Evolutionary conservation across 2,113 vertebrate species (phyloP).

Genomic region (Actinemys pallida): DNA sequence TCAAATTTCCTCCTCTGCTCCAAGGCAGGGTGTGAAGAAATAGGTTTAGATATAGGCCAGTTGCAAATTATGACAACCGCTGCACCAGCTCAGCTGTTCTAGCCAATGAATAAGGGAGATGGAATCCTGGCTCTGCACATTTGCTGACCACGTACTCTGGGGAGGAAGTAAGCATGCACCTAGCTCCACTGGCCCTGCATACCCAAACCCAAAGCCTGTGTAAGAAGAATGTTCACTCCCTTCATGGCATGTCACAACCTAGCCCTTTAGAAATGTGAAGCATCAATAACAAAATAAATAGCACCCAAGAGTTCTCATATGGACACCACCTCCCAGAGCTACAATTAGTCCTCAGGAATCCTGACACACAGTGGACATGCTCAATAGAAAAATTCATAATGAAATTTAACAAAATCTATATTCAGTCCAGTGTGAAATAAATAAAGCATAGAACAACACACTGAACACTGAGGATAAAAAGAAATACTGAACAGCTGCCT

Average conservation of each 20-base stretch:
- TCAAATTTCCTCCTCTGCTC: neutral
- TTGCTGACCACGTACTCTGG: neutral
- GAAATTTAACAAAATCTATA: neutral
- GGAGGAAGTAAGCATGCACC: neutral
- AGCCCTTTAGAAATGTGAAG: neutral
- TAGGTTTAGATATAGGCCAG: neutral
- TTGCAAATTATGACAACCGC: neutral
- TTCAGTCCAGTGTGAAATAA: neutral
- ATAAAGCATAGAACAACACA: neutral
- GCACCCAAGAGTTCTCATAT: neutral
- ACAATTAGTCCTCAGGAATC: neutral
- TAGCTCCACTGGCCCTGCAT: neutral
- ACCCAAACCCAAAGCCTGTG: neutral
- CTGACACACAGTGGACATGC: neutral
- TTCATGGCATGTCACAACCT: neutral
- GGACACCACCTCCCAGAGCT: neutral
- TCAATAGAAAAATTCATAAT: neutral
- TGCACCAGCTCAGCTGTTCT: neutral
- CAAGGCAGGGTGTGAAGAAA: neutral
- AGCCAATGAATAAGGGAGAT: neutral
- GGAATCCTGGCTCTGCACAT: neutral
- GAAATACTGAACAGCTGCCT: neutral
- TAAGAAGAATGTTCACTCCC: too few species aligned
- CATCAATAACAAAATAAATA: neutral
- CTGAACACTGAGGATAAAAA: neutral